Conservation (phyloP, 2,113 vertebrate species). For the Triplophysa tibetana region DNA sequence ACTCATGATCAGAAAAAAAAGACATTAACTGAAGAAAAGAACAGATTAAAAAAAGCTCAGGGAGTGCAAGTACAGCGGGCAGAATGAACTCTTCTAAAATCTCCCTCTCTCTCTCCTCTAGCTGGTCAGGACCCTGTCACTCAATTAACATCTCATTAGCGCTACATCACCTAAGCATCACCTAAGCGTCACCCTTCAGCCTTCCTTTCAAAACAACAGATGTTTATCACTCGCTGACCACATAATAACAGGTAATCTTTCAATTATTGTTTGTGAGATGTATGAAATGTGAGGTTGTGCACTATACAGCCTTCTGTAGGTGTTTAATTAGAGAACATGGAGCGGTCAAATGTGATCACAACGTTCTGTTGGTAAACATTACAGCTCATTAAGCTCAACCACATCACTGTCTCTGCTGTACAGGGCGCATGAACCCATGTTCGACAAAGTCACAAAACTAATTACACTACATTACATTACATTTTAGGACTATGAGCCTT, state of each 20-base stretch:
- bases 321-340: conserved; percentile 18
- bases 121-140: conserved; percentile 19
- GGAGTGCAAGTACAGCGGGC: conserved; percentile 4
- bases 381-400: not conserved
- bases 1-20: conserved; percentile 22
- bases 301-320: not conserved
- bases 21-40: conserved; percentile 37
- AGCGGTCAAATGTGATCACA: not conserved
- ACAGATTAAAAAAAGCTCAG: conserved; percentile 40
- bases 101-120: conserved; percentile 22
- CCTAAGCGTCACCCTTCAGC: conserved; percentile 3
- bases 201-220: conserved; percentile 25
- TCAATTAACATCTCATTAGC: conserved; percentile 53
- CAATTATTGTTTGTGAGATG: conserved; percentile 8
- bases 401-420: not conserved
- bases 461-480: not conserved
- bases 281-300: conserved; percentile 1
- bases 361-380: not conserved
- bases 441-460: not conserved
- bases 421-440: not conserved
- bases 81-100: conserved; percentile 1
- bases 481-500: not conserved
- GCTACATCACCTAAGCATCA: conserved; percentile 37
- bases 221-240: conserved; percentile 8
- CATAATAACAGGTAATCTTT: conserved; percentile 20